These are phyloP conservation scores for Gymnoscopelus microlampas DNA, from an alignment of 2,797 vertebrate genomes.

Conservation along the genomic window DNA sequence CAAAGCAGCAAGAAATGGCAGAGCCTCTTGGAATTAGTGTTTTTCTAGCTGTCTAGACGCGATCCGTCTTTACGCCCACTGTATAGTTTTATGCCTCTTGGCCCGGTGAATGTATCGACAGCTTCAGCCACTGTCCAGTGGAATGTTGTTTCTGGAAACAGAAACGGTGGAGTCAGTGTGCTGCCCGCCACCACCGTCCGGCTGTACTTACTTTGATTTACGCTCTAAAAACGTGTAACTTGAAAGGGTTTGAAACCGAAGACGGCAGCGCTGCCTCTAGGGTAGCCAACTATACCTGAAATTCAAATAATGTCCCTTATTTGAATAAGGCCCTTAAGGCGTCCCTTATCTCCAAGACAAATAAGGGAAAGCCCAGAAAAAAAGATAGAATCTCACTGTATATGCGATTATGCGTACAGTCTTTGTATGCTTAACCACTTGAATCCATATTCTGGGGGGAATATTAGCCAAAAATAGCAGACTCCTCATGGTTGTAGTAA, in stretches of 20 bases:
- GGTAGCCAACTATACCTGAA: too few species aligned
- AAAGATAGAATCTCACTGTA: too few species aligned
- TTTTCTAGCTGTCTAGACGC: constrained; percentile 33
- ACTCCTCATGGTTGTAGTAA: too few species aligned
- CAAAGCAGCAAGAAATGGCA: constrained; percentile 4
- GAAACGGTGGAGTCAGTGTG: constrained; percentile 42
- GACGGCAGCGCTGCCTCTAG: constrained; percentile 50
- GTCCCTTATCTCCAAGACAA: too few species aligned
- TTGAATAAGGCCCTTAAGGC: too few species aligned
- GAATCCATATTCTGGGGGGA: too few species aligned
- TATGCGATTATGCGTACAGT: too few species aligned
- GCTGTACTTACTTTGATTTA: constrained; percentile 16
- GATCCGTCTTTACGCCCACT: background rate
- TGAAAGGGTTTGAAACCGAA: constrained; percentile 41
- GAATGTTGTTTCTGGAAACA: constrained; percentile 34
- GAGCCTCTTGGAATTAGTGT: constrained; percentile 1
- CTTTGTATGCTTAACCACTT: too few species aligned
- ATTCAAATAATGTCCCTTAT: too few species aligned
- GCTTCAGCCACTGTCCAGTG: constrained; percentile 2
- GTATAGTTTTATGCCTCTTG: constrained; percentile 10
- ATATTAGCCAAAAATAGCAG: too few species aligned
- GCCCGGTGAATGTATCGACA: background rate
- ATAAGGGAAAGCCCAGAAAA: too few species aligned
- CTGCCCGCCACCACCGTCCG: constrained; percentile 8
- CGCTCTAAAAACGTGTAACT: constrained; percentile 21